Conservation (phyloP, 2,888 invertebrate genomes). For the Trypoxylon attenuatum region DNA sequence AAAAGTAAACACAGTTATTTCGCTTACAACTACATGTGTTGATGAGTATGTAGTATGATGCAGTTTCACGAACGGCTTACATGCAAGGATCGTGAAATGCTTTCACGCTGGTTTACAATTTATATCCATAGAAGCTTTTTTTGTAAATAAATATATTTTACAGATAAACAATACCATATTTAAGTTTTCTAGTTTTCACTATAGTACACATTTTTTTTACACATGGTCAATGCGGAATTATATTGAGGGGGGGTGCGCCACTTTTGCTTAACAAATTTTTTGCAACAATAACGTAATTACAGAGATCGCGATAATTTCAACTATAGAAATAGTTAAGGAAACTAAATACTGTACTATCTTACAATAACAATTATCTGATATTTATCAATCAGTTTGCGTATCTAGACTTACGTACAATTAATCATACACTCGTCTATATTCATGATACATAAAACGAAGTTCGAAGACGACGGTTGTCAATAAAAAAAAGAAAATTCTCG, state of each 20-base stretch:
- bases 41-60: too few species aligned
- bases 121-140: constrained; percentile 20
- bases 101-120: too few species aligned
- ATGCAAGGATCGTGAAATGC: too few species aligned
- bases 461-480: too few species aligned
- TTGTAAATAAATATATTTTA: constrained; percentile 38
- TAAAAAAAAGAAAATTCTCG: too few species aligned
- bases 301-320: constrained; percentile 11
- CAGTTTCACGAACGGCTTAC: too few species aligned
- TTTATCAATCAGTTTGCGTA: constrained; percentile 8
- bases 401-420: not conserved
- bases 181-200: not conserved
- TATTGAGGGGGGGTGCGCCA: too few species aligned
- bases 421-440: constrained; percentile 11
- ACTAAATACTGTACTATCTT: constrained; percentile 9
- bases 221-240: too few species aligned
- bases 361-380: constrained; percentile 13
- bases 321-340: not conserved
- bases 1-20: too few species aligned
- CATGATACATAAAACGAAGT: constrained; percentile 15
- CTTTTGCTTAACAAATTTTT: too few species aligned
- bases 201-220: constrained; percentile 11
- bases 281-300: constrained; percentile 14
- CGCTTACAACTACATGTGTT: too few species aligned
- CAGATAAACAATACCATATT: constrained; percentile 20